Evolutionary conservation across 1,140 invertebrate genomes (phyloP), one percentile per base, ranked within the genome.

Genomic region (Drepana arcuata): DNA sequence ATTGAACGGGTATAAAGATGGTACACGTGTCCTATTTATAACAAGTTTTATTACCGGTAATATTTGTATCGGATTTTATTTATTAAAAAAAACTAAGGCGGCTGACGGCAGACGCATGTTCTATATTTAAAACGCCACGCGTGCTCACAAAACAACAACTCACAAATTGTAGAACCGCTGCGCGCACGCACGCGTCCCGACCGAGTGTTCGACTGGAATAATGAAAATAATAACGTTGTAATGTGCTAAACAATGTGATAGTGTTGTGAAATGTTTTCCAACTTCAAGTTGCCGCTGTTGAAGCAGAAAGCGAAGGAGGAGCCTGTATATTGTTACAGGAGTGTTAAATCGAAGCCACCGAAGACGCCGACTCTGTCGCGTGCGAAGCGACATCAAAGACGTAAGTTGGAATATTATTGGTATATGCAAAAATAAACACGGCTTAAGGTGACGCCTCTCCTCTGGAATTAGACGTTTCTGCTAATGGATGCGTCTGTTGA

Each of bases 281-380:
- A 70, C 29, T 67, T 81, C 55, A 80, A 74, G 51, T 45, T 74
- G 28, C 66, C 65, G n/a, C 37, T 58, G 14, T 28, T 70, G 38
- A 64, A 67, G 33, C 56, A 68, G 32, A 65, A 60, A 41, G 41
- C 46, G 9, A 62, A 65, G 23, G 66, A 69, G 29, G 63, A 67
- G 29, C 54, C 57, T 10, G 34, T 63, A 6, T 57, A 62, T 34
- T 73, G 67, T 41, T 64, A 68, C 26, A 43, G 66, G 27, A 67
- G 56, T 33, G 59, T 69, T 7, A 73, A 65, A 35, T 42, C 43
- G 1, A 81, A 78, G 41, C 73, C 73, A 2, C 77, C 72, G n/a
- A 74, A 74, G 44, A 77, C 68, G n/a, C 77, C 77, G 25, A 66
- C 66, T n/a, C 48, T 69, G 41, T 60, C 63, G 16, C 56, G 71